phyloP scores from a whole-genome alignment of 2,113 vertebrate genomes.

The Mustela nigripes region DNA sequence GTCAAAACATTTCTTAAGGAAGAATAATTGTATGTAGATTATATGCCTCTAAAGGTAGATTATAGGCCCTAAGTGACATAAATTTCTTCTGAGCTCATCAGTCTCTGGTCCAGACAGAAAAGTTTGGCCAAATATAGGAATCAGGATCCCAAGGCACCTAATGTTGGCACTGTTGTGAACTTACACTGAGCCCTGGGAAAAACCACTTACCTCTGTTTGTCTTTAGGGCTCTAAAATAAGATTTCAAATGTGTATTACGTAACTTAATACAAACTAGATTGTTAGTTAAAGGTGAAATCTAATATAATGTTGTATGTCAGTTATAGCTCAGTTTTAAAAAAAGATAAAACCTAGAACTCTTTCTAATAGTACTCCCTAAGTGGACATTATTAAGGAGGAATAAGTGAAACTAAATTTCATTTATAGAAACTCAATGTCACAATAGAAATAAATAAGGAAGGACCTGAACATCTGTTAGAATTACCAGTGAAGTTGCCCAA shows the following conservation, averaged over 20 bases:
- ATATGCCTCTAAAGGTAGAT: constrained; percentile 20
- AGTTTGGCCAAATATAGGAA: constrained; percentile 22
- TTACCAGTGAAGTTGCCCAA: not conserved
- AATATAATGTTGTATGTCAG: not conserved
- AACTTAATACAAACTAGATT: not conserved
- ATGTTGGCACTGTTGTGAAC: not conserved
- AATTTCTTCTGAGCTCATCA: constrained; percentile 33
- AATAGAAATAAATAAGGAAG: not conserved
- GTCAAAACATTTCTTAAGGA: constrained; percentile 11
- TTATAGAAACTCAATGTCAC: not conserved
- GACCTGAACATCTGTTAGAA: not conserved
- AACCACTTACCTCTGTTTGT: not conserved
- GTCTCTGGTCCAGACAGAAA: not conserved
- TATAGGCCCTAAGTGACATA: not conserved
- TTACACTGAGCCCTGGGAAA: not conserved
- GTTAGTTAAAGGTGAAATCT: constrained; percentile 16
- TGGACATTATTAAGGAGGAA: not conserved
- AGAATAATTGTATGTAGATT: constrained; percentile 30
- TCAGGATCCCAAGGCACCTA: not conserved
- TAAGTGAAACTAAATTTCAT: constrained; percentile 16
- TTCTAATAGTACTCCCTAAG: not conserved
- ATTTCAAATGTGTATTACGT: constrained; percentile 32
- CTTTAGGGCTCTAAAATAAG: constrained; percentile 35
- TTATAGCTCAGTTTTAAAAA: not conserved
- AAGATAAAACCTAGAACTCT: not conserved